Conservation (phyloP, 2,888 invertebrate genomes). For the Orthosia gracilis region DNA sequence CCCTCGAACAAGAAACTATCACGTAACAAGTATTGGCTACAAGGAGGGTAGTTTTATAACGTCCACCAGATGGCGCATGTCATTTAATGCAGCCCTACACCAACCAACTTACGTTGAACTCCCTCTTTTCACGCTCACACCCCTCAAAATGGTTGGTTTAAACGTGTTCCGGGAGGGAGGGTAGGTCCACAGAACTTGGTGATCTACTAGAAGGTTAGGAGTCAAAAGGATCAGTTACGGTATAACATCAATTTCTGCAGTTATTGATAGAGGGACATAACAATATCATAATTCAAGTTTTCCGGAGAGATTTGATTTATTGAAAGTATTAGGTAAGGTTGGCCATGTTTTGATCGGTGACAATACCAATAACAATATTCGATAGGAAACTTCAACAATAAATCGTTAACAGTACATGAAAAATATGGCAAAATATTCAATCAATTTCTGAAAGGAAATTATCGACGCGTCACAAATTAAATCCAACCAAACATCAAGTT, state of each 20-base stretch:
- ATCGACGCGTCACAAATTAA: too few relatives aligned
- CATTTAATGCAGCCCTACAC: conserved; percentile 85
- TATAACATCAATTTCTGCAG: conserved; percentile 84
- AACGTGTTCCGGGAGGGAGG: conserved; percentile 26
- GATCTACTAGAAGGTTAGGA: conserved; percentile 82
- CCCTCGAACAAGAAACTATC: conserved; percentile 87
- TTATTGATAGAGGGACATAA: conserved; percentile 86
- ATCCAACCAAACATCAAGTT: too few relatives aligned
- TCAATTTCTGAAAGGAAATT: too few relatives aligned
- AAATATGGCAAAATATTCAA: too few relatives aligned
- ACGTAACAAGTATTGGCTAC: conserved; percentile 83
- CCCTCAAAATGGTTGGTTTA: not conserved
- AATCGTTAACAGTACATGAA: not conserved
- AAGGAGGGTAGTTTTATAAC: conserved; percentile 89
- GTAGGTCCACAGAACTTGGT: conserved; percentile 74
- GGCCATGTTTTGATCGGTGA: conserved; percentile 26
- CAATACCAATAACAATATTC: not conserved
- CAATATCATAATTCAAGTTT: conserved; percentile 85
- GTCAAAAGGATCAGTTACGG: conserved; percentile 87
- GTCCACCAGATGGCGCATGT: conserved; percentile 88
- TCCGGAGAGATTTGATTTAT: conserved; percentile 64
- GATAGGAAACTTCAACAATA: not conserved
- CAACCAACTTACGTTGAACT: conserved; percentile 70
- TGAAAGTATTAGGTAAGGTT: conserved; percentile 15
- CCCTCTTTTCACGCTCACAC: conserved; percentile 38